Percentiles rank a stretch among this genome's conserved stretches.
Conservation (phyloP, 1,140 invertebrate genomes). For the Sesamia nonagrioides region DNA sequence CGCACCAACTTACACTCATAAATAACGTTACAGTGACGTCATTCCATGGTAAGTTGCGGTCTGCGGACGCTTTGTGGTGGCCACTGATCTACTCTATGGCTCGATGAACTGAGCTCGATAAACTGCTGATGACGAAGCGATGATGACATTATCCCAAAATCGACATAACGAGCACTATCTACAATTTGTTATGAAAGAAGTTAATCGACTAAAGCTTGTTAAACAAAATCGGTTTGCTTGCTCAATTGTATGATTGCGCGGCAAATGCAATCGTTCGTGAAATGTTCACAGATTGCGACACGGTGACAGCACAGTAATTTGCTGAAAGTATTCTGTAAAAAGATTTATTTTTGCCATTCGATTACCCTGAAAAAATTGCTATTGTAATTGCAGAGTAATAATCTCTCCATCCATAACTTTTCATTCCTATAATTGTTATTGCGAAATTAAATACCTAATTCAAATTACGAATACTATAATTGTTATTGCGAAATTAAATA, state of each 20-base stretch:
- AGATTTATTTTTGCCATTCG: constrained; percentile 7
- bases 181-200: constrained; percentile 23
- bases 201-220: constrained; percentile 27
- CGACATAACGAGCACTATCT: neutral
- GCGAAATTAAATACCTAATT: no score
- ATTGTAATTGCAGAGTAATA: no score
- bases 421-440: neutral
- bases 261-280: constrained; percentile 37
- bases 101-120: no score
- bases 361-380: no score
- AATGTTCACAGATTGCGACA: constrained; percentile 32
- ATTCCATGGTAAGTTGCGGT: no score
- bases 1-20: no score
- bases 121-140: neutral
- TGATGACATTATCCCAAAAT: neutral
- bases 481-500: no score
- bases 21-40: no score
- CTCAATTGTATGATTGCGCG: constrained; percentile 32
- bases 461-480: no score
- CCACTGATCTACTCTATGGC: no score
- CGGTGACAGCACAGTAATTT: constrained; percentile 6
- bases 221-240: constrained; percentile 29
- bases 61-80: no score
- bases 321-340: constrained; percentile 10
- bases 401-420: no score